Base-by-base conservation (phyloP, 1,140 invertebrate genomes). In the Drosophila baimaii region DNA sequence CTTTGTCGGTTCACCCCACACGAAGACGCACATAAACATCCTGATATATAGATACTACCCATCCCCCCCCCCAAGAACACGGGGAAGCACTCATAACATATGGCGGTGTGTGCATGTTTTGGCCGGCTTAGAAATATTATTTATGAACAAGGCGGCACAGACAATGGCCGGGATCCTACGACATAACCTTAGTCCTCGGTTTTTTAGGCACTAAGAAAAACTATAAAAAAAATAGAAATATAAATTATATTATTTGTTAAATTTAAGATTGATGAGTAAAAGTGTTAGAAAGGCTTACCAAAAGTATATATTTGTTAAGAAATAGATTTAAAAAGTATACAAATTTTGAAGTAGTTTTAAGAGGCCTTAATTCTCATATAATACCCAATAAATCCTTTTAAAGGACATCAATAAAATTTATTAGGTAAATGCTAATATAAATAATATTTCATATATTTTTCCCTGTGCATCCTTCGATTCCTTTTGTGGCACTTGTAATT, bases 71-170 rank as follows among this genome's bases (percentile, higher is more conserved):
- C 1, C 1, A 1, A 19, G 31, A 33, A 71, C 35, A 37, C 10
- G 44, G 19, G 49, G 23, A 17, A 52, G 33, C 51, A 70, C 64
- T 51, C 65, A 72, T 73, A 82, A 88, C 83, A 86, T 80, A 83
- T 86, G 83, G 88, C 77, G 13, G 59, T 73, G 68, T 73, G 71
- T 68, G 81, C 77, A 74, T 85, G 81, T 81, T 75, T 78, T 37
- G 65, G 73, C 41, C 69, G 72, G 83, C 83, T 86, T 88, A 86
- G 76, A 83, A 86, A 79, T 79, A 86, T 86, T 86, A 86, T 86
- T 86, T 86, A 86, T 86, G 83, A 86, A 86, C 79, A 82, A 88
- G 75, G 61, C 63, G 77, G 74, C 65, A 85, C 82, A 82, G 83
- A 86, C 83, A 86, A 86, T 88, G 13, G 25, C 41, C n/a, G 21